Conservation (phyloP, 2,888 invertebrate genomes). For the Molorchus minor region DNA sequence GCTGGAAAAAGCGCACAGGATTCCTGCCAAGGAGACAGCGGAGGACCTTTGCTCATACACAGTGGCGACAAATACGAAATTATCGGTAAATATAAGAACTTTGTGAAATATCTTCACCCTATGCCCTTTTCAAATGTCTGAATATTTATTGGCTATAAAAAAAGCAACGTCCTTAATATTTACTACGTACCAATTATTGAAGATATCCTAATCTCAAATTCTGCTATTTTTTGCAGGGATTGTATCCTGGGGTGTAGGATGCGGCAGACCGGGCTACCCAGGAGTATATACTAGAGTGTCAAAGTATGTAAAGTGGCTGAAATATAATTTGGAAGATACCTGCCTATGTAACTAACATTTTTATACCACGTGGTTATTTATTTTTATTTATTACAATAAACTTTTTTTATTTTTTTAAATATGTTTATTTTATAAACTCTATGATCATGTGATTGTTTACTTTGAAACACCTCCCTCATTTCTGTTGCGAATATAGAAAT, state of each 20-base stretch:
- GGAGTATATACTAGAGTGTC: conserved; percentile 79
- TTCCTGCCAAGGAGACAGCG: conserved; percentile 90
- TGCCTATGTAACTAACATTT: conserved; percentile 75
- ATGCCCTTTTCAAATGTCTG: too few species aligned
- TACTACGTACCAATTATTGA: too few species aligned
- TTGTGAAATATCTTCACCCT: too few species aligned
- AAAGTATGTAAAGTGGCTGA: conserved; percentile 78
- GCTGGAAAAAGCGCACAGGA: conserved; percentile 84
- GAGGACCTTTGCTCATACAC: conserved; percentile 81
- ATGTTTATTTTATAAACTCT: too few species aligned
- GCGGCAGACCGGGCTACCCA: conserved; percentile 77
- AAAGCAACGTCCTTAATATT: not conserved
- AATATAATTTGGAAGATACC: conserved; percentile 76
- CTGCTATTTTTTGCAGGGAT: conserved; percentile 68
- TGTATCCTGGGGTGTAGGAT: conserved; percentile 87
- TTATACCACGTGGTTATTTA: too few species aligned
- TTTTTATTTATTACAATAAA: too few species aligned
- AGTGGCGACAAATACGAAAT: conserved; percentile 82
- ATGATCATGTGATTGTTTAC: too few species aligned
- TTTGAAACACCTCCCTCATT: too few species aligned
- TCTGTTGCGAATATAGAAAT: too few species aligned
- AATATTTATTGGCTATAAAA: too few species aligned
- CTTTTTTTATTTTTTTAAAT: too few species aligned
- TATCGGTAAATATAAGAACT: conserved; percentile 69
- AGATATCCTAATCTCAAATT: too few species aligned